A percentile compares a stretch with the other conserved stretches of the same genome.
phyloP scores from a whole-genome alignment of 2,113 vertebrate species.

The Lagenorhynchus albirostris region DNA sequence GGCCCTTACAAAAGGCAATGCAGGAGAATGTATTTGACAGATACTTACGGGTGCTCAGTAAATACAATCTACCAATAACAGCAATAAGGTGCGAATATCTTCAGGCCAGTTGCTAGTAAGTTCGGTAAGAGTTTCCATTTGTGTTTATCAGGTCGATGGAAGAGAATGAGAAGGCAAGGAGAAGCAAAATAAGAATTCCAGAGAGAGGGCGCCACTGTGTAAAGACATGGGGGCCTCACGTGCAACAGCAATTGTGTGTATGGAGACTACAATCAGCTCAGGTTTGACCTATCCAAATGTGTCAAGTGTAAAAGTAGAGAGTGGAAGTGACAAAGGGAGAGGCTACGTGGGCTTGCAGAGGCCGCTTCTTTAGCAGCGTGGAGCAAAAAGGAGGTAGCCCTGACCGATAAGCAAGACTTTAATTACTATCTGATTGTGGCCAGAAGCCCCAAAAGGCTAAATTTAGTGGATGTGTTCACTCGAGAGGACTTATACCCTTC shows the following conservation, averaged over 20 bases:
- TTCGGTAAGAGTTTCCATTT: background rate
- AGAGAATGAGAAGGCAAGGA: background rate
- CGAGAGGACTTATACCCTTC: background rate
- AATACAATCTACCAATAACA: background rate
- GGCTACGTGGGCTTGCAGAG: background rate
- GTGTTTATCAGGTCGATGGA: background rate
- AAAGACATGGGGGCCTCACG: background rate
- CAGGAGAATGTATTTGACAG: background rate
- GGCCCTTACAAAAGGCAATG: background rate
- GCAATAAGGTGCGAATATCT: background rate
- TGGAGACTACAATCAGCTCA: background rate
- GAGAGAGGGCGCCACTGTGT: background rate
- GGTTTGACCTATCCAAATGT: background rate
- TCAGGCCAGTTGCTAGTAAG: background rate
- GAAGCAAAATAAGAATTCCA: background rate
- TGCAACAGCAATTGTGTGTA: background rate
- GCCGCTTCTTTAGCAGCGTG: background rate
- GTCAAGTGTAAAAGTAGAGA: background rate
- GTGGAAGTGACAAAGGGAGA: background rate
- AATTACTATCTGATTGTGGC: background rate
- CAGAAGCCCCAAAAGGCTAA: background rate
- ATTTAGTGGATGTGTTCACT: background rate
- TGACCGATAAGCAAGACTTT: background rate
- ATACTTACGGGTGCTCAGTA: background rate
- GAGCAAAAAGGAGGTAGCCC: background rate